Evolutionary conservation across 2,888 invertebrate genomes (phyloP).

Genomic region (Tigriopus californicus): DNA sequence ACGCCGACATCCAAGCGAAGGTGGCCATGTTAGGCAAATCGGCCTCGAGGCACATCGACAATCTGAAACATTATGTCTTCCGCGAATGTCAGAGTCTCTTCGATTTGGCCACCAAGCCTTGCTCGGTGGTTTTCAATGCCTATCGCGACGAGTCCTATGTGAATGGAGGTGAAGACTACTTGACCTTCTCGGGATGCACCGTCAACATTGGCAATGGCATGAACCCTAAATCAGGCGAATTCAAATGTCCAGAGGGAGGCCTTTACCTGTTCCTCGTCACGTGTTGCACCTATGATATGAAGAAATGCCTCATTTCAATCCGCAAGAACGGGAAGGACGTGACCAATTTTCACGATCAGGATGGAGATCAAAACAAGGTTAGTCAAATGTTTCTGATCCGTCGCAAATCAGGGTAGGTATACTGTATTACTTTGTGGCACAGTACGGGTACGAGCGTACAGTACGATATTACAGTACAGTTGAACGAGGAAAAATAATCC

Average conservation of each 20-base stretch:
- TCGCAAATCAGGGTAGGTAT: no score
- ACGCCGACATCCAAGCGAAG: constrained; percentile 7
- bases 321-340: constrained; percentile 15
- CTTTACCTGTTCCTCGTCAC: constrained; percentile 6
- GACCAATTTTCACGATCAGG: constrained; percentile 10
- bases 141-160: constrained; percentile 5
- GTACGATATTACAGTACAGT: no score
- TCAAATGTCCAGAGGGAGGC: constrained; percentile 7
- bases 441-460: no score
- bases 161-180: constrained; percentile 11
- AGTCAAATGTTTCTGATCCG: background rate
- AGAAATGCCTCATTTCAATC: constrained; percentile 13
- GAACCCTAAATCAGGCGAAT: constrained; percentile 15
- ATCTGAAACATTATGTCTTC: background rate
- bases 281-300: constrained; percentile 14
- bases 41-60: constrained; percentile 8
- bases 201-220: constrained; percentile 14
- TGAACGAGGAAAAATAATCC: no score
- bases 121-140: constrained; percentile 13
- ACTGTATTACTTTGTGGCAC: no score
- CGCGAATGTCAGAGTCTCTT: constrained; percentile 7
- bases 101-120: constrained; percentile 11
- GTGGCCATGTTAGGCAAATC: constrained; percentile 12
- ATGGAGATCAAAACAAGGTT: constrained; percentile 14
- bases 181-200: constrained; percentile 11